Evolutionary conservation across 2,888 invertebrate genomes (phyloP).

Genomic region (Brachypterus glaber): DNA sequence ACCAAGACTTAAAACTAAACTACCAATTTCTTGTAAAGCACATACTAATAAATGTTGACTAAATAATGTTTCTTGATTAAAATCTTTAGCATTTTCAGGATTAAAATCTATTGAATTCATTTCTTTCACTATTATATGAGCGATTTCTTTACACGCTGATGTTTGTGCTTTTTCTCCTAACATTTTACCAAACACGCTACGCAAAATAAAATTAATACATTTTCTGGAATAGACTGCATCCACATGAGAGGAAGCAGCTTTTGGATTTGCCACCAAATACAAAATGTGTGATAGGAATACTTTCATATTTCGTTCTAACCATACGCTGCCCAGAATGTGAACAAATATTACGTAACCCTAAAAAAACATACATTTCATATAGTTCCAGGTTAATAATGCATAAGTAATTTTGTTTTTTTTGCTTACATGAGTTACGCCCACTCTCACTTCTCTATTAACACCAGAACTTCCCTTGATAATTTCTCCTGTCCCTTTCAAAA

Average conservation of each 20-base stretch:
- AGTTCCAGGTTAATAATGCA: background rate
- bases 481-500: conserved; percentile 86
- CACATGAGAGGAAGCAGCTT: conserved; percentile 91
- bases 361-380: conserved; percentile 20
- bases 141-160: conserved; percentile 88
- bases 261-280: conserved; percentile 90
- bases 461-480: conserved; percentile 92
- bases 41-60: conserved; percentile 88
- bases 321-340: conserved; percentile 84
- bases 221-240: conserved; percentile 97
- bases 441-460: conserved; percentile 90
- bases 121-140: conserved; percentile 83
- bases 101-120: conserved; percentile 93
- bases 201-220: conserved; percentile 90
- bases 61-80: conserved; percentile 81
- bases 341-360: conserved; percentile 94
- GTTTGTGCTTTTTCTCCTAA: conserved; percentile 95
- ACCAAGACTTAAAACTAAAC: conserved; percentile 82
- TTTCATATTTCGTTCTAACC: conserved; percentile 89
- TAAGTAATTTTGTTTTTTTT: conserved; percentile 2
- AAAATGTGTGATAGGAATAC: conserved; percentile 81
- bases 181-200: conserved; percentile 86
- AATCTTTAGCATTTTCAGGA: conserved; percentile 85
- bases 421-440: conserved; percentile 93
- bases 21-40: conserved; percentile 88